Evolutionary conservation across 2,113 vertebrate species (phyloP), one percentile per base, ranked within the genome.

Genomic region (Lophius piscatorius): DNA sequence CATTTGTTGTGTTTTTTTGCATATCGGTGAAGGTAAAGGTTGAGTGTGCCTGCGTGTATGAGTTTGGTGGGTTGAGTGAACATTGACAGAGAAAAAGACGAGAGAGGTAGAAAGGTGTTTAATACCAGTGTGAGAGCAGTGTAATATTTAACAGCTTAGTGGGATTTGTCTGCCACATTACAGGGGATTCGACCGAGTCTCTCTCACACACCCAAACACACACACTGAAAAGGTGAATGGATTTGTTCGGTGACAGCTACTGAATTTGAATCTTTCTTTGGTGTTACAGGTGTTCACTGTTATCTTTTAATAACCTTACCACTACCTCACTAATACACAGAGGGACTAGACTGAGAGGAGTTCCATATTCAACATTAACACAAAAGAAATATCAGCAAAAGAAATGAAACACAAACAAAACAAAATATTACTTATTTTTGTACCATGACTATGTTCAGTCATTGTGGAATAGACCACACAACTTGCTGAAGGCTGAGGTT

Each of bases 141-240:
- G 78, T 83, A 83, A 87, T 87, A 86, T 87, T 82, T 84, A 82
- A 76, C 83, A 80, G 85, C 85, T 89, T 86, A 86, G 80, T 57
- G 63, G 80, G 78, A 81, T 83, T 87, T 83, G 83, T 81, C 83
- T 88, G 81, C 64, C 87, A 81, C 85, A 82, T 87, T 85, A 79
- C 70, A 71, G 57, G 36, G 66, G 80, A 72, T 84, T 72, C 50
- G 66, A 74, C 45, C 56, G 63, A 64, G 64, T 77, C 55, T 23
- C 35, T 35, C 35, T 20, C 59, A 28, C 55, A 36, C 55, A 21
- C 49, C 13, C 51, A 48, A 40, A 20, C 34, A 49, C 35, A 45
- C 49, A 49, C 29, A n/a, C 45, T 35, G 36, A 39, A 62, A 62
- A 47, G 61, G 46, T 71, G 69, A 63, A 63, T 52, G 39, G 55